A percentile compares a stretch with the other conserved stretches of the same genome.
Conservation (phyloP, 2,113 vertebrate species). For the Elgaria multicarinata region DNA sequence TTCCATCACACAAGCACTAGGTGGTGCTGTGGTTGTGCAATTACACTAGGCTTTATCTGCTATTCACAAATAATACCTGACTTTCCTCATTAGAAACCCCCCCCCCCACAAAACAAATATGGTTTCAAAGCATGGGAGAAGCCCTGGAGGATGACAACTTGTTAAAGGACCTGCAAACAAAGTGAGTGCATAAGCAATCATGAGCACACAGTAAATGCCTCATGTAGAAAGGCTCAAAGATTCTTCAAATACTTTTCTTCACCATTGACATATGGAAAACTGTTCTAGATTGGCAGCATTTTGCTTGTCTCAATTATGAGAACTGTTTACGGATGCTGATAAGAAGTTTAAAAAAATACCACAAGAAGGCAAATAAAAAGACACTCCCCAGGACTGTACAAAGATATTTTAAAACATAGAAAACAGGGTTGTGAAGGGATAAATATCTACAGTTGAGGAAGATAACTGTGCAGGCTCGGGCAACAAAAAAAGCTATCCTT, state of each 20-base stretch:
- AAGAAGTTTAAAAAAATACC: neutral
- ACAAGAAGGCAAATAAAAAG: neutral
- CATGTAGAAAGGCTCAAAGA: slow-evolving; percentile 8
- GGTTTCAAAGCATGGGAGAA: neutral
- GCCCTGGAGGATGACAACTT: too few relatives aligned
- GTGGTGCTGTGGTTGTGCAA: too few relatives aligned
- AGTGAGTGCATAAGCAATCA: too few relatives aligned
- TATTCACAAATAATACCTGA: too few relatives aligned
- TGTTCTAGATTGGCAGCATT: slow-evolving; percentile 15
- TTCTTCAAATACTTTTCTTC: slow-evolving; percentile 27
- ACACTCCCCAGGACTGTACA: neutral
- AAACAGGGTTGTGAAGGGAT: slow-evolving; percentile 13
- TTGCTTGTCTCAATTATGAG: slow-evolving; percentile 31
- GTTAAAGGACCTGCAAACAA: too few relatives aligned
- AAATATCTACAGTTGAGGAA: slow-evolving; percentile 21
- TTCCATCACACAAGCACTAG: too few relatives aligned
- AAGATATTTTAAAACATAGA: neutral
- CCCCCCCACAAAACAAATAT: too few relatives aligned
- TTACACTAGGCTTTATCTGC: too few relatives aligned
- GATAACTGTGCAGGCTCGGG: slow-evolving; percentile 18
- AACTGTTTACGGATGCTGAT: slow-evolving; percentile 32
- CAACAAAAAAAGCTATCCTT: slow-evolving; percentile 22
- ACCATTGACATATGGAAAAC: slow-evolving; percentile 3
- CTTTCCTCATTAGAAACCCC: too few relatives aligned
- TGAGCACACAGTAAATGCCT: neutral